These are phyloP conservation scores for Pristionchus fissidentatus DNA, from an alignment of 2,888 invertebrate genomes.

Conservation along the genomic window DNA sequence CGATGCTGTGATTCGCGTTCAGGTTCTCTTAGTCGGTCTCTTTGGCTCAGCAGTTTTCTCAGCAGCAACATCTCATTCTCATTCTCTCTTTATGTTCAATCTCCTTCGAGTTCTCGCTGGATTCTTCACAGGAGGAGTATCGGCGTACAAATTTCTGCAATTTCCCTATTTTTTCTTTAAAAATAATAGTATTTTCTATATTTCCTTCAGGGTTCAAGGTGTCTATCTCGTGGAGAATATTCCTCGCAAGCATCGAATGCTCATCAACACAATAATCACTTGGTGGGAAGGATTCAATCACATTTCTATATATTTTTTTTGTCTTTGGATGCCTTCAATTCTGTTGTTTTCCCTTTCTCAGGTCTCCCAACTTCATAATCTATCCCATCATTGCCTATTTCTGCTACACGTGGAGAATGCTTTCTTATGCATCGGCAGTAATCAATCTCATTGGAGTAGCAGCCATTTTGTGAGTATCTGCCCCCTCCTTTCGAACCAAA, in stretches of 20 bases:
- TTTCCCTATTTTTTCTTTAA: background rate
- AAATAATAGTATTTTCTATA: background rate
- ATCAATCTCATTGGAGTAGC: conserved; percentile 18
- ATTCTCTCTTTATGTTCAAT: conserved; percentile 49
- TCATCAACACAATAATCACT: conserved; percentile 63
- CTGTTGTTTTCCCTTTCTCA: conserved; percentile 44
- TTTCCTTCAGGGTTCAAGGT: conserved; percentile 58
- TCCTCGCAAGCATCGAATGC: conserved; percentile 68
- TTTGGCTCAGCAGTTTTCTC: conserved; percentile 47
- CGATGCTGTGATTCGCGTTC: background rate
- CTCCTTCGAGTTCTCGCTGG: conserved; percentile 50
- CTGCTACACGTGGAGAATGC: conserved; percentile 37
- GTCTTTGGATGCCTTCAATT: background rate
- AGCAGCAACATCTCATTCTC: conserved; percentile 30
- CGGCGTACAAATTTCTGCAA: conserved; percentile 44
- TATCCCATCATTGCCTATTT: conserved; percentile 64
- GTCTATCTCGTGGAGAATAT: conserved; percentile 71
- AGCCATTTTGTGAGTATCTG: conserved; percentile 31
- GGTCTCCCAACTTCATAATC: conserved; percentile 71
- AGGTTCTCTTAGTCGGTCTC: conserved; percentile 50
- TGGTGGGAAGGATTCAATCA: conserved; percentile 56
- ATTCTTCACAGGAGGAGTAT: conserved; percentile 54
- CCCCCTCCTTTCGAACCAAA: conserved; percentile 41
- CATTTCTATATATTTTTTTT: too few species aligned
- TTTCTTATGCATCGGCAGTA: background rate